Evolutionary conservation across 2,797 vertebrate genomes (phyloP).

Genomic region (Argyrosomus regius): DNA sequence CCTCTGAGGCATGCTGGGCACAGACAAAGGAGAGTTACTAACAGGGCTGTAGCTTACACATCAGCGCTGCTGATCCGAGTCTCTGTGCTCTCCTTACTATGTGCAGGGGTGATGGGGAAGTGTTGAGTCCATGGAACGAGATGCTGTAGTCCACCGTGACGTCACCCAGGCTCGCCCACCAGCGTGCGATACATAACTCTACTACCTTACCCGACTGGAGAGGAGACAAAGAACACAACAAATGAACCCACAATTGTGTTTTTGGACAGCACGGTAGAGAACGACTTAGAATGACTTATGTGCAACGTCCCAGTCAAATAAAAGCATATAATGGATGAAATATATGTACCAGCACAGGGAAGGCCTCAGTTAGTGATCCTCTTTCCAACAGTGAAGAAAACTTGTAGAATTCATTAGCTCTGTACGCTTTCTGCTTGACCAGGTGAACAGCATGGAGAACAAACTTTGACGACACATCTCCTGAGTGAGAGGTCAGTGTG

Average conservation of each 20-base stretch:
- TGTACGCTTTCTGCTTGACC: conserved; percentile 95
- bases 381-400: conserved; percentile 95
- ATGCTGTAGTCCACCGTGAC: conserved; percentile 94
- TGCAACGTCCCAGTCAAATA: too few species aligned
- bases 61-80: background rate
- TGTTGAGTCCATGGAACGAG: conserved; percentile 94
- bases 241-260: background rate
- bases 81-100: conserved; percentile 88
- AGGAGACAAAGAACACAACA: conserved; percentile 26
- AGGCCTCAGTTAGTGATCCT: conserved; percentile 94
- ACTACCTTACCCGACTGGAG: conserved; percentile 92
- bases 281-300: too few species aligned
- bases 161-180: conserved; percentile 98
- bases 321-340: too few species aligned
- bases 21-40: conserved; percentile 22
- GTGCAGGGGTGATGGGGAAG: conserved; percentile 91
- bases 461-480: conserved; percentile 97
- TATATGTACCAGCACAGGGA: conserved; percentile 92
- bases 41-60: background rate
- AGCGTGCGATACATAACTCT: conserved; percentile 97
- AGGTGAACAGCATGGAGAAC: conserved; percentile 97
- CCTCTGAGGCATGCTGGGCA: conserved; percentile 94
- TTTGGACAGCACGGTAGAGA: too few species aligned
- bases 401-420: conserved; percentile 99
- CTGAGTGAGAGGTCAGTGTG: conserved; percentile 92